A percentile compares a stretch with the other conserved stretches of the same genome.
Evolutionary conservation across 2,888 invertebrate species (phyloP).

Genomic region (Cosmopolites sordidus): DNA sequence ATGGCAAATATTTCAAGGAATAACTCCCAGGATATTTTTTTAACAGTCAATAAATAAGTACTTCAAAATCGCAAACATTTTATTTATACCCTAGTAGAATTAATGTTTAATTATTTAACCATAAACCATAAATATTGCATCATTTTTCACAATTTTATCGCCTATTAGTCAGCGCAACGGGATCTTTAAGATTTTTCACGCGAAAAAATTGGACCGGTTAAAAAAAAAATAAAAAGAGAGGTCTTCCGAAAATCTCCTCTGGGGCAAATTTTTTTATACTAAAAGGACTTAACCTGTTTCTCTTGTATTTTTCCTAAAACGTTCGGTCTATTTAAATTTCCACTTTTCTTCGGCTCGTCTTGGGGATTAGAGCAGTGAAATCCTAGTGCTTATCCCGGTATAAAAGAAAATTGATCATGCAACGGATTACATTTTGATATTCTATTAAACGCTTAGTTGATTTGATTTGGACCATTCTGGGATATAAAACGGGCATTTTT

Average conservation of each 20-base stretch:
- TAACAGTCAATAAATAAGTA: no score
- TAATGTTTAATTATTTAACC: no score
- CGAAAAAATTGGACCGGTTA: no score
- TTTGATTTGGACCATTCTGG: conserved; percentile 1
- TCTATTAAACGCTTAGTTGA: conserved; percentile 1
- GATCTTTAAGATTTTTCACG: no score
- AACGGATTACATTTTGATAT: conserved; percentile 9
- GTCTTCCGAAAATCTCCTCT: neutral
- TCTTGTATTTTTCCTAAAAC: conserved; percentile 5
- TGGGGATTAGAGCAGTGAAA: conserved; percentile 7
- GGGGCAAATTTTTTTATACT: neutral
- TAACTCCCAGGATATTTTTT: no score
- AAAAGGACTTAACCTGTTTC: conserved; percentile 4
- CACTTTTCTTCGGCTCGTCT: conserved; percentile 5
- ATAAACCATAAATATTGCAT: no score
- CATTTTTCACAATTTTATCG: no score
- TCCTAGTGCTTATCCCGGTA: conserved; percentile 6
- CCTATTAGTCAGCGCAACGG: no score
- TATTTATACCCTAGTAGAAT: no score
- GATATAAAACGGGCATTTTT: neutral
- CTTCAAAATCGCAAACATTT: no score
- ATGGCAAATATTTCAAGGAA: no score
- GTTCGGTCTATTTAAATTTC: conserved; percentile 13
- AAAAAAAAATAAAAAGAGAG: no score
- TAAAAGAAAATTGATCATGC: conserved; percentile 15